Base-by-base conservation (phyloP, 2,888 invertebrate species). In the Disparrhopalites patrizii region DNA sequence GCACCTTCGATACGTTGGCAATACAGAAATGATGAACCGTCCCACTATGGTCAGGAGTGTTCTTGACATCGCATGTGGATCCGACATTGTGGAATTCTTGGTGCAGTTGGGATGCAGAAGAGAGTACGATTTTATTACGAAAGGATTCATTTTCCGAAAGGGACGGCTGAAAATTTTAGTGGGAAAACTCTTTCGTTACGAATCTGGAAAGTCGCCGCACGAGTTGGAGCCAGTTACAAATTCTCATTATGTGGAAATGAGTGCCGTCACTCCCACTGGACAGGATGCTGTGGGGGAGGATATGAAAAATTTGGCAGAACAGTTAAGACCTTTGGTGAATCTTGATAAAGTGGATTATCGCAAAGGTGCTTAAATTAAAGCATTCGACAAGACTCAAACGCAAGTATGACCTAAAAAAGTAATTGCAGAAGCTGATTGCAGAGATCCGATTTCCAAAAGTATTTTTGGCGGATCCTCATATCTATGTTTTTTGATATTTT, bases 111-210 rank as follows among this genome's bases (percentile, higher is more conserved):
- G 96, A 0, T 92, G 91, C 76, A 83, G 91, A 65, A 82, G 94
- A 69, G 96, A 97, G 78, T 95, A 93, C 83, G 96, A 97, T 80
- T 96, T 92, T 78, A 89, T 93, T 74, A 87, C 91, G 0, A 87
- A 93, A 80, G 97, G 91, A 79, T 94, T 90, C 77, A 91, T 96
- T 88, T 96, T 96, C 77, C 85, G 94, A 66, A 97, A 97, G 80
- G 97, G 96, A 0, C 84, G 95, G 67, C 94, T 97, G 93, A 97
- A 97, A 80, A 90, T 96, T 23, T 94, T 93, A 0, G 95, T 97
- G 0, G 91, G 94, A 0, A 96, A 96, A 80, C 89, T 96, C 66
- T 93, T 90, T 77, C 93, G 93, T 76, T 82, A 82, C 75, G 85
- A 84, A 47, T 87, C 88, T 62, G 87, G 86, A 38, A 88, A 88